phyloP scores from a whole-genome alignment of 2,113 vertebrate genomes.

The Danio rerio region GRCz12tu NC_133193.1:25014501-25015000 shows the following conservation, averaged over 20 bases:
- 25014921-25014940: constrained; percentile 56
- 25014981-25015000: constrained; percentile 40
- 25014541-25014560: constrained; percentile 73
- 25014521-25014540: constrained; percentile 47
- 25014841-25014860: constrained; percentile 77
- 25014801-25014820: constrained; percentile 82
- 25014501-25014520: constrained; percentile 41
- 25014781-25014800: constrained; percentile 71
- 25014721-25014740: constrained; percentile 82
- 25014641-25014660: constrained; percentile 80
- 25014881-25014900: constrained; percentile 68
- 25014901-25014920: constrained; percentile 65
- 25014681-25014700: constrained; percentile 76
- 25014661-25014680: constrained; percentile 78
- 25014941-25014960: constrained; percentile 66
- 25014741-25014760: constrained; percentile 81
- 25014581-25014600: constrained; percentile 67
- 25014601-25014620: constrained; percentile 75
- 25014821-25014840: constrained; percentile 76
- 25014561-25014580: constrained; percentile 73
- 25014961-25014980: constrained; percentile 48
- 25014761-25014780: constrained; percentile 77
- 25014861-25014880: constrained; percentile 76
- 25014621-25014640: constrained; percentile 75
- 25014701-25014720: constrained; percentile 83